Evolutionary conservation across 2,113 vertebrate species (phyloP).

Genomic region (Erythrocebus patas): DNA sequence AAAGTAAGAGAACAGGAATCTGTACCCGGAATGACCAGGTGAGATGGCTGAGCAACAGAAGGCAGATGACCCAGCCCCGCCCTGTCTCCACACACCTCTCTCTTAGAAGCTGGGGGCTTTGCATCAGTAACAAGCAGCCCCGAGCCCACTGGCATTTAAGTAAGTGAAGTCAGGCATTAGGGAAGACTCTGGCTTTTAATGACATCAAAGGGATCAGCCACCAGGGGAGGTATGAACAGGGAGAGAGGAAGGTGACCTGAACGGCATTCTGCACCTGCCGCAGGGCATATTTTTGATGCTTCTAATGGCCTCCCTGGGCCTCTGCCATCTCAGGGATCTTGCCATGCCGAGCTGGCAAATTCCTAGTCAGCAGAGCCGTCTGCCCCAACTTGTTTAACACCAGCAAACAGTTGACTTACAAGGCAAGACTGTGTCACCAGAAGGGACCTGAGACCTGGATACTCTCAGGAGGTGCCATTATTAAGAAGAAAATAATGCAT

Average conservation of each 20-base stretch:
- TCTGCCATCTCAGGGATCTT: neutral
- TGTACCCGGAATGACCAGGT: no score
- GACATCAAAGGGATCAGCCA: slow-evolving; percentile 17
- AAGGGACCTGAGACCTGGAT: neutral
- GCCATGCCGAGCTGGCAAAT: neutral
- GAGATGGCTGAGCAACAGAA: neutral
- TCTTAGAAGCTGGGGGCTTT: neutral
- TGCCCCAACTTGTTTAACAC: neutral
- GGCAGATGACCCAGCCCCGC: fast-evolving
- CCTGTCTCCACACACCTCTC: neutral
- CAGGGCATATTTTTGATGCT: neutral
- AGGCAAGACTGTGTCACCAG: neutral
- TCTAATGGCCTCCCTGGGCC: slow-evolving; percentile 50
- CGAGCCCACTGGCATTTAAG: neutral
- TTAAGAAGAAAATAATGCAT: neutral
- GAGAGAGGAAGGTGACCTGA: neutral
- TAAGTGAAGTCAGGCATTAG: neutral
- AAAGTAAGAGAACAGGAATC: neutral
- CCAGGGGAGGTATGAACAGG: neutral
- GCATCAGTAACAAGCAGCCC: neutral
- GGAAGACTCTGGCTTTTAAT: neutral
- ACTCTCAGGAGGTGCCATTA: neutral
- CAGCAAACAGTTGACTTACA: slow-evolving; percentile 10
- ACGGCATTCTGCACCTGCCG: neutral
- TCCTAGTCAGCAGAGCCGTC: neutral